A percentile compares a stretch with the other conserved stretches of the same genome.
phyloP scores from a whole-genome alignment of 2,888 invertebrate genomes.

The Plebejus argus region DNA sequence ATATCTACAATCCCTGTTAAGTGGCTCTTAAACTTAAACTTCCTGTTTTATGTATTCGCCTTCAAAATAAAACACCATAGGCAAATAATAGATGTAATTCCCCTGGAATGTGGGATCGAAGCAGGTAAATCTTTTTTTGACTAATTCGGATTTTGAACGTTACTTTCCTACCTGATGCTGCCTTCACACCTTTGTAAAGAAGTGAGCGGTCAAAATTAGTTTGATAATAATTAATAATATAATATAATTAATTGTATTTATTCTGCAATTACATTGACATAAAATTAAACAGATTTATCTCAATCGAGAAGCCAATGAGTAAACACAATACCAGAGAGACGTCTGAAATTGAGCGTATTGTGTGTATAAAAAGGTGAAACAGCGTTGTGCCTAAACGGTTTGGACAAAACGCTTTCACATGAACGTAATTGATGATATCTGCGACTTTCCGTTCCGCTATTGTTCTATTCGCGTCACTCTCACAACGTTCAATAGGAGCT shows the following conservation, averaged over 20 bases:
- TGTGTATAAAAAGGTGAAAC: slow-evolving; percentile 39
- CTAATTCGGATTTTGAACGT: neutral
- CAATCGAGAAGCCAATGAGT: neutral
- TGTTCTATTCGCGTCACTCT: slow-evolving; percentile 48
- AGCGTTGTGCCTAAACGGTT: slow-evolving; percentile 44
- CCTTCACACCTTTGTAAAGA: neutral
- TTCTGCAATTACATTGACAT: neutral
- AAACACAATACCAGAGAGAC: neutral
- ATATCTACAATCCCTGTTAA: neutral
- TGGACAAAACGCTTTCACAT: slow-evolving; percentile 49
- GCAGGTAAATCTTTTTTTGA: slow-evolving; percentile 3
- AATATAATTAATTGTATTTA: neutral
- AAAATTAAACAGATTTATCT: neutral
- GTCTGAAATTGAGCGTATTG: slow-evolving; percentile 30
- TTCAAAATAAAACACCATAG: neutral
- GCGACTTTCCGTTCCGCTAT: slow-evolving; percentile 50
- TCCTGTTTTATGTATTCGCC: neutral
- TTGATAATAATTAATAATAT: neutral
- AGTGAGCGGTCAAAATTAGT: neutral
- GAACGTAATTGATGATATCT: slow-evolving; percentile 50
- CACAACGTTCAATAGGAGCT: slow-evolving; percentile 44
- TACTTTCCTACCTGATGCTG: slow-evolving; percentile 5
- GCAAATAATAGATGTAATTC: neutral
- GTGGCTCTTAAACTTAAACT: neutral
- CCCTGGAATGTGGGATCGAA: slow-evolving; percentile 5